These are phyloP conservation scores for Labeo catla DNA, from an alignment of 2,113 vertebrate species.

Conservation along the genomic window DNA sequence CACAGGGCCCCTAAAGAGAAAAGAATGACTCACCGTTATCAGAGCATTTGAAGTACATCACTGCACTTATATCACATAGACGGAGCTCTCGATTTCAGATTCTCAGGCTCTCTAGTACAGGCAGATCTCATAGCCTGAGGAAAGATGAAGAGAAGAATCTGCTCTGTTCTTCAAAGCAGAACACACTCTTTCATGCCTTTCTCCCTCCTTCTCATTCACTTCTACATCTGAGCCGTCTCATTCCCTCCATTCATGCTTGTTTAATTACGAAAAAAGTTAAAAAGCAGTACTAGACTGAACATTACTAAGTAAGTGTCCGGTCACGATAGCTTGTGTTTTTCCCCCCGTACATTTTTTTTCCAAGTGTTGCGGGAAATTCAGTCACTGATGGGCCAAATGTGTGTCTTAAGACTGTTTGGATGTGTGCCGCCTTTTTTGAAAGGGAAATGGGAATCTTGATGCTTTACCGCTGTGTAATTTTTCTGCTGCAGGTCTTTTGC, in stretches of 20 bases:
- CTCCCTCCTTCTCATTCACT: slow-evolving; percentile 36
- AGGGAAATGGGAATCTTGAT: background rate
- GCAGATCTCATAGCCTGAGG: slow-evolving; percentile 20
- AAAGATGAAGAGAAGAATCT: slow-evolving; percentile 42
- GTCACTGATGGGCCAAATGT: background rate
- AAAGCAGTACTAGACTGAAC: background rate
- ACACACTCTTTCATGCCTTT: slow-evolving; percentile 47
- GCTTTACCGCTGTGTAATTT: slow-evolving; percentile 10
- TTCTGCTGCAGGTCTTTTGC: slow-evolving; percentile 24
- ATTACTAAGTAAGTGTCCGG: slow-evolving; percentile 21
- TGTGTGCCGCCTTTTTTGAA: background rate
- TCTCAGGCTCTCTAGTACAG: slow-evolving; percentile 32
- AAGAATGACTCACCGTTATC: background rate
- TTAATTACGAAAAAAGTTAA: background rate
- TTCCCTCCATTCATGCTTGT: slow-evolving; percentile 32
- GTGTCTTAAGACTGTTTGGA: slow-evolving; percentile 16
- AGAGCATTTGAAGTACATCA: slow-evolving; percentile 7
- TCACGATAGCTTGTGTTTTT: slow-evolving; percentile 3
- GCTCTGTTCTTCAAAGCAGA: slow-evolving; percentile 53
- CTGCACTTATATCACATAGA: background rate
- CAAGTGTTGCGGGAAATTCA: slow-evolving; percentile 8
- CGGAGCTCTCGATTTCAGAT: background rate
- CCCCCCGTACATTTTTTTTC: background rate
- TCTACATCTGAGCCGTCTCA: background rate
- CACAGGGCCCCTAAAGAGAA: background rate